Conservation (phyloP, 2,113 vertebrate species). For the Bos taurus region DNA sequence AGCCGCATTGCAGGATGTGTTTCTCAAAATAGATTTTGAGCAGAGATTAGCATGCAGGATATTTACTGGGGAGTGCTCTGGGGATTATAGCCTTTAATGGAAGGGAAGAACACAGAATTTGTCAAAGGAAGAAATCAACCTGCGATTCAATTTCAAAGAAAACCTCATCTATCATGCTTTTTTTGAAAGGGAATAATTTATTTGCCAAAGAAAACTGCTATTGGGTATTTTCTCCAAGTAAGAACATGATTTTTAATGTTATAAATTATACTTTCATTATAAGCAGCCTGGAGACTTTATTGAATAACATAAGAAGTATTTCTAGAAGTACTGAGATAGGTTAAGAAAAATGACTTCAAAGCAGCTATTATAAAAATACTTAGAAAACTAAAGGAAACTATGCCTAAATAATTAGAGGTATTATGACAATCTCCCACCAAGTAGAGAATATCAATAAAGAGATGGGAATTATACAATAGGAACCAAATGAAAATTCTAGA, state of each 20-base stretch:
- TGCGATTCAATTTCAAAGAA: not conserved
- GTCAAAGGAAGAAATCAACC: not conserved
- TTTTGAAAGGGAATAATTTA: not conserved
- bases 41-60: not conserved
- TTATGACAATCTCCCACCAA: not conserved
- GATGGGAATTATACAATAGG: not conserved
- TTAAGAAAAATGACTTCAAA: not conserved
- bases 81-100: not conserved
- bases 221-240: not conserved
- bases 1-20: not conserved
- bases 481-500: not conserved
- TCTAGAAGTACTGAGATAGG: not conserved
- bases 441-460: not conserved
- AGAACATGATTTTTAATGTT: not conserved
- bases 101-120: not conserved
- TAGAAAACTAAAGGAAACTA: not conserved
- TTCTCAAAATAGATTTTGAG: not conserved
- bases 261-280: not conserved
- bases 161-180: not conserved
- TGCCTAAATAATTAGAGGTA: not conserved
- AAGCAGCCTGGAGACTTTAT: not conserved
- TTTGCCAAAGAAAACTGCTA: not conserved
- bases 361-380: not conserved
- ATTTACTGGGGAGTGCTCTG: not conserved
- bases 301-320: not conserved